phyloP scores from a whole-genome alignment of 2,888 invertebrate species.

The Meteorus cinctellus region DNA sequence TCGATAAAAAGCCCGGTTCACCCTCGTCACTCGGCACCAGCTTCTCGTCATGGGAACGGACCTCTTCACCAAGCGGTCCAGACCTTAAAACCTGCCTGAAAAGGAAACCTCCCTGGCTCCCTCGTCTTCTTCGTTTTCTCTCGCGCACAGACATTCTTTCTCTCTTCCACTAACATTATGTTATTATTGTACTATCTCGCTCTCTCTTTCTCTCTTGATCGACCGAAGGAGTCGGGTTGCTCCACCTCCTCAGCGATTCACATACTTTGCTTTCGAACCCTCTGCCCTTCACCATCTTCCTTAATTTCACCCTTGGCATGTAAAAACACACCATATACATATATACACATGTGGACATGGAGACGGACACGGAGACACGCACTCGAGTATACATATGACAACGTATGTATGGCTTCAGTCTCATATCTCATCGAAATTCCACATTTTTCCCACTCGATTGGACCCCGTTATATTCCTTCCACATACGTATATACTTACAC shows the following conservation, averaged over 20 bases:
- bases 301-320: constrained; percentile 44
- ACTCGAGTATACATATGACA: constrained; percentile 20
- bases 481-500: neutral
- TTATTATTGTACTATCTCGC: constrained; percentile 24
- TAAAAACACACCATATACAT: constrained; percentile 38
- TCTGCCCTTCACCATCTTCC: constrained; percentile 31
- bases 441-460: constrained; percentile 35
- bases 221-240: constrained; percentile 35
- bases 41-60: constrained; percentile 72
- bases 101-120: constrained; percentile 56
- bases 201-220: neutral
- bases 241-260: constrained; percentile 40
- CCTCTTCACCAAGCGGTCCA: constrained; percentile 59
- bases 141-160: constrained; percentile 8
- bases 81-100: constrained; percentile 63
- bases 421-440: constrained; percentile 30
- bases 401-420: constrained; percentile 33
- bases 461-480: constrained; percentile 27
- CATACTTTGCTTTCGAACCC: constrained; percentile 41
- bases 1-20: constrained; percentile 73
- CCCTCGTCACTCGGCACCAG: constrained; percentile 72
- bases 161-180: constrained; percentile 21
- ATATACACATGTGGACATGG: constrained; percentile 3
- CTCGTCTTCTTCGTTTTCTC: constrained; percentile 23
- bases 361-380: neutral